Evolutionary conservation across 2,888 invertebrate species (phyloP).

Genomic region (Philereme vetulata): DNA sequence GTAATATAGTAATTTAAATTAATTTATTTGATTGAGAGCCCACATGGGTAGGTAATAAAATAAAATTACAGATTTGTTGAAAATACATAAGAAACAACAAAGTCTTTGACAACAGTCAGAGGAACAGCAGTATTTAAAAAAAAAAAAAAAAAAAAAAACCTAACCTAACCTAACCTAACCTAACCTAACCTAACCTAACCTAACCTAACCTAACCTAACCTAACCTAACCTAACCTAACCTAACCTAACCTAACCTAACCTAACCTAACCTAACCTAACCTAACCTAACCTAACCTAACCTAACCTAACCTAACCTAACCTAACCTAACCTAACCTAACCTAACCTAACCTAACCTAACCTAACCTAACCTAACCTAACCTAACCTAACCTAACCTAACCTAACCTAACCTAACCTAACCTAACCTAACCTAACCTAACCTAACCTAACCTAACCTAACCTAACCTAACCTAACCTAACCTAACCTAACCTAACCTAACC

Average conservation of each 20-base stretch:
- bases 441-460: constrained; percentile 32
- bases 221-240: constrained; percentile 7
- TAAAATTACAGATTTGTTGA: no score
- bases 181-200: constrained; percentile 19
- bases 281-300: constrained; percentile 30
- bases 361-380: constrained; percentile 31
- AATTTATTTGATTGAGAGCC: no score
- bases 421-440: constrained; percentile 36
- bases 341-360: constrained; percentile 28
- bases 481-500: constrained; percentile 29
- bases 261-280: constrained; percentile 7
- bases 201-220: constrained; percentile 21
- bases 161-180: no score
- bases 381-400: constrained; percentile 36
- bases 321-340: constrained; percentile 38
- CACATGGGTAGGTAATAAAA: no score
- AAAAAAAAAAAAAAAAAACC: no score
- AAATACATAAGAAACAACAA: no score
- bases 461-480: constrained; percentile 33
- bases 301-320: constrained; percentile 39
- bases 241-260: constrained; percentile 5
- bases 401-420: constrained; percentile 36
- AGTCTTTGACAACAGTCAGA: no score
- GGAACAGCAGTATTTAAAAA: no score
- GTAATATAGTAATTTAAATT: no score